Conservation (phyloP, 2,888 invertebrate genomes). For the Himalopsyche tibetana region DNA sequence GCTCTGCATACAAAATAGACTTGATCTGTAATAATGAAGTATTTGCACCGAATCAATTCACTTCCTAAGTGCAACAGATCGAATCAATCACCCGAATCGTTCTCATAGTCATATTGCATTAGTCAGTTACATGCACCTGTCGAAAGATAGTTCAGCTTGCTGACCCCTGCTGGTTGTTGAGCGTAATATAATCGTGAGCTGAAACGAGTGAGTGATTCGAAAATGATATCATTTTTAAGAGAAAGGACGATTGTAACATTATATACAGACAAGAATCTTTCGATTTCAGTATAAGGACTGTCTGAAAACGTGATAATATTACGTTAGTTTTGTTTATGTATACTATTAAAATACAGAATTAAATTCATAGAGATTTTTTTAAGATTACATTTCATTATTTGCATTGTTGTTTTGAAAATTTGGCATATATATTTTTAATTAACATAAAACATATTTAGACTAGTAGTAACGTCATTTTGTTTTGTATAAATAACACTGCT, state of each 20-base stretch:
- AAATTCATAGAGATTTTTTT: too few relatives aligned
- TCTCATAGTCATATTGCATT: not conserved
- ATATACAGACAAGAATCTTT: not conserved
- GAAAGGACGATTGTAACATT: not conserved
- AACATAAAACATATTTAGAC: too few relatives aligned
- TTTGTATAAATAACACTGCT: too few relatives aligned
- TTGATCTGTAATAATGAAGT: not conserved
- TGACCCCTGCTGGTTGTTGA: conserved; percentile 1
- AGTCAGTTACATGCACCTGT: not conserved
- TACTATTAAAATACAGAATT: too few relatives aligned
- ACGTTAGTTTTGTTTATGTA: not conserved
- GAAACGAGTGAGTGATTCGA: not conserved
- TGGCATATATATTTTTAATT: too few relatives aligned
- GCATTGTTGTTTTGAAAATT: too few relatives aligned
- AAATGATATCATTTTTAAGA: not conserved
- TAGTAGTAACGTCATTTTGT: too few relatives aligned
- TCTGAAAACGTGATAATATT: conserved; percentile 6
- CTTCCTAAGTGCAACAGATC: not conserved
- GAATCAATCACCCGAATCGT: conserved; percentile 7
- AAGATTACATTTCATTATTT: too few relatives aligned
- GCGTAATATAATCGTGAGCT: conserved; percentile 26
- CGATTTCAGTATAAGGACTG: not conserved
- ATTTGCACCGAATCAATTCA: not conserved
- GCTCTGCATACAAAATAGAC: not conserved
- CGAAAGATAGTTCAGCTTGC: not conserved